Base-by-base conservation (phyloP, 2,113 vertebrate genomes). In the Alethe diademata region DNA sequence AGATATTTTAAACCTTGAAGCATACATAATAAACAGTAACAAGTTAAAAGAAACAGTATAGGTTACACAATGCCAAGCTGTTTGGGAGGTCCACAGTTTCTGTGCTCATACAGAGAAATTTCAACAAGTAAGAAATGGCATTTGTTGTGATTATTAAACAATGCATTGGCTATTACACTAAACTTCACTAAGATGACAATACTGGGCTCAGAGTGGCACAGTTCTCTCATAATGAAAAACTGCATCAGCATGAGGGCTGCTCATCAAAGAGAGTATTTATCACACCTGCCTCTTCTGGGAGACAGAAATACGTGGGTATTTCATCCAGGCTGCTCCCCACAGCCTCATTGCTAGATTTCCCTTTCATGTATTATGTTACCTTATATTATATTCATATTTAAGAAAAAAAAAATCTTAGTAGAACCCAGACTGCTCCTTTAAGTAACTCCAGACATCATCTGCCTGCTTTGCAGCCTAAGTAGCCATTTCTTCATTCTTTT, bases 1-100 rank as follows among this genome's bases (percentile, higher is more conserved):
- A 85, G 92, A 97, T 95, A 97, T 96, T 96, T 97, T 98, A 98
- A 98, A 98, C 97, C 98, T 98, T 98, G 98, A 98, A 98, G 98
- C 97, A 98, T 91, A 91, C 28, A 51, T 61, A 84, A 81, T 94
- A 76, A 97, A 90, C 75, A 88, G 40, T 36, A 33, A 57, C 31
- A 95, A 85, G 89, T 85, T 90, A 51, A 93, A 73, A 94, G 61
- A 62, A 95, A 69, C 36, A 80, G 40, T 47, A 60, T 20, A 57
- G 40, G 28, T 84, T 83, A 79, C 70, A 82, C 23, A 93, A 72
- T 47, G 79, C 72, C 67, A 67, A 89, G 74, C 64, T 91, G 6
- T 81, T 80, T 71, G 40, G n/a, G 83, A 94, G 72, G 74, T 57
- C 56, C 43, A 29, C 7, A 62, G n/a, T 57, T 94, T 78, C 62